Percentiles rank a stretch among this genome's conserved stretches.
phyloP scores from a whole-genome alignment of 2,113 vertebrate genomes.

The Aphyosemion australe region DNA sequence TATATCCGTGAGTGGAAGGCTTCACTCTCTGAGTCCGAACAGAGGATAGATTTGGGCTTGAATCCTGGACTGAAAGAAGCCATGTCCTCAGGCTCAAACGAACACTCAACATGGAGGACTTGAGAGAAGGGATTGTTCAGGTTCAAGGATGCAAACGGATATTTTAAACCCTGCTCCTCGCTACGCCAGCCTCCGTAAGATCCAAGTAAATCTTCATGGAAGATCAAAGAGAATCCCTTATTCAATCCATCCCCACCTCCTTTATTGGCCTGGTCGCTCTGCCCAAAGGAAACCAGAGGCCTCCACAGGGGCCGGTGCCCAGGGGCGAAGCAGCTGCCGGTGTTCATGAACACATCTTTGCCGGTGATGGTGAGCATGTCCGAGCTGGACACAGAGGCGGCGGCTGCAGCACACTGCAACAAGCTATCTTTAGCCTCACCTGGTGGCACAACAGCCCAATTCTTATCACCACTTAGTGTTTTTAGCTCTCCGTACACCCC shows the following conservation, averaged over 20 bases:
- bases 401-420: constrained; percentile 86
- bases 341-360: constrained; percentile 95
- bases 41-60: constrained; percentile 96
- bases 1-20: constrained; percentile 89
- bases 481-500: constrained; percentile 97
- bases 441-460: constrained; percentile 93
- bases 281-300: constrained; percentile 91
- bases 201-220: constrained; percentile 99
- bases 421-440: constrained; percentile 82
- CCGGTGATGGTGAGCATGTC: constrained; percentile 95
- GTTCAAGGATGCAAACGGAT: constrained; percentile 95
- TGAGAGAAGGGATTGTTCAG: constrained; percentile 96
- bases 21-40: constrained; percentile 93
- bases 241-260: constrained; percentile 88
- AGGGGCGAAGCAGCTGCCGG: constrained; percentile 91
- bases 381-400: constrained; percentile 73
- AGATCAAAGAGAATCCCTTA: constrained; percentile 98
- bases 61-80: constrained; percentile 94
- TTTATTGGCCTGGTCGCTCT: constrained; percentile 84
- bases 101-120: constrained; percentile 98
- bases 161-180: constrained; percentile 92
- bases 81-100: constrained; percentile 95
- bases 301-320: constrained; percentile 94
- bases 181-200: constrained; percentile 89
- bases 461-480: constrained; percentile 88